Evolutionary conservation across 2,113 vertebrate genomes (phyloP), one percentile per base, ranked within the genome.

Genomic region (Guaruba guarouba): DNA sequence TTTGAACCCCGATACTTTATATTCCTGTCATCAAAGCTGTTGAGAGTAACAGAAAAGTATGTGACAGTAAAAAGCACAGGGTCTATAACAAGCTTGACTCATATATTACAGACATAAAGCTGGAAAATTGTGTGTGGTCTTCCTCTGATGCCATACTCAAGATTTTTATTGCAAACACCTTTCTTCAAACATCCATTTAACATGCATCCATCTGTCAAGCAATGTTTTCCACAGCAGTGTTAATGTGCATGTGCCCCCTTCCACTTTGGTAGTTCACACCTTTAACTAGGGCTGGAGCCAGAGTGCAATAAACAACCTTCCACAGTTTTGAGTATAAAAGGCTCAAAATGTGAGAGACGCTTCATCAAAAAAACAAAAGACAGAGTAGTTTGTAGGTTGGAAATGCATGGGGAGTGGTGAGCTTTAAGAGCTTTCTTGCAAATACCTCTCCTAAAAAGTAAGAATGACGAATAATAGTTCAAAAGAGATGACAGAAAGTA

Each of bases 141-240:
- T 95, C 55, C 79, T 95, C 78, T 92, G 96, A 92, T 93, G 94
- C 93, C 86, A 75, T 80, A 59, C 75, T 95, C 93, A 39, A 78
- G 92, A 46, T 91, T 95, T 97, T 96, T 96, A 96, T 95, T 95
- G 90, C 95, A 95, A 97, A 96, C 95, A 95, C 93, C 95, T 97
- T 97, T 93, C 95, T 94, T 57, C 88, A 93, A 96, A 94, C 66
- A 95, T 96, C 95, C 78, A 96, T 93, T 96, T 96, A 94, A 91
- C 82, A 95, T 93, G 43, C 75, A 89, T 59, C 74, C 79, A 96
- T 97, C 93, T 97, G 91, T 80, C 94, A 97, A 96, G 94, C 62
- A 12, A 35, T 76, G 73, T 93, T 97, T 96, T 94, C 73, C 82
- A 75, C 71, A 82, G 86, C 91, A 49, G 95, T 94, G 92, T 95